A percentile compares a stretch with the other conserved stretches of the same genome.
These are phyloP conservation scores for Cremastinae sp. DNA, from an alignment of 2,888 invertebrate genomes.

Conservation along the genomic window DNA sequence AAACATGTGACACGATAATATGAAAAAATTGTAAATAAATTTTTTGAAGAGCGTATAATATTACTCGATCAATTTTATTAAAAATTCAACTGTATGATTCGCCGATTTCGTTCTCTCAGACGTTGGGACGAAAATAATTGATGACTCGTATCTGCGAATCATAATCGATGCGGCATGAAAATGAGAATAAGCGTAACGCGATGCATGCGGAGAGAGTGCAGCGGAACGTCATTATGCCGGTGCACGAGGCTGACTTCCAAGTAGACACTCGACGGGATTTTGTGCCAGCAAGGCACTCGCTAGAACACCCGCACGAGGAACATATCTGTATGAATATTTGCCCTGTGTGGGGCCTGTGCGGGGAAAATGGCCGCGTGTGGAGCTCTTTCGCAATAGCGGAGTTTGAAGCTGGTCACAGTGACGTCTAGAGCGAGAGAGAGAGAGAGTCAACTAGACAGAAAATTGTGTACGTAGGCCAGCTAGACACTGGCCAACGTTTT, in stretches of 20 bases:
- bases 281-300: conserved; percentile 35
- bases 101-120: no score
- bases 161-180: background rate
- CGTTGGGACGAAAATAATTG: background rate
- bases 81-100: no score
- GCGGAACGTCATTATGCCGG: conserved; percentile 46
- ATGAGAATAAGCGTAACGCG: no score
- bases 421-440: background rate
- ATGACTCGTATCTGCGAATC: conserved; percentile 9
- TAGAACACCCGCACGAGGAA: conserved; percentile 7
- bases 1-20: no score
- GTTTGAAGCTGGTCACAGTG: conserved; percentile 22
- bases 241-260: conserved; percentile 44
- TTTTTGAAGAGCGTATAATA: no score
- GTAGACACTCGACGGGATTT: conserved; percentile 41
- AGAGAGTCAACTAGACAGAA: background rate
- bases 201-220: conserved; percentile 1
- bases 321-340: background rate
- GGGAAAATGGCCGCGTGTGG: background rate
- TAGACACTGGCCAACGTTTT: conserved; percentile 45
- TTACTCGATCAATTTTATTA: no score
- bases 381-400: conserved; percentile 26
- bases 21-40: no score
- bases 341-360: background rate
- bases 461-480: conserved; percentile 10